These are phyloP conservation scores for Oplegnathus fasciatus DNA, from an alignment of 2,113 vertebrate genomes.

Conservation along the genomic window DNA sequence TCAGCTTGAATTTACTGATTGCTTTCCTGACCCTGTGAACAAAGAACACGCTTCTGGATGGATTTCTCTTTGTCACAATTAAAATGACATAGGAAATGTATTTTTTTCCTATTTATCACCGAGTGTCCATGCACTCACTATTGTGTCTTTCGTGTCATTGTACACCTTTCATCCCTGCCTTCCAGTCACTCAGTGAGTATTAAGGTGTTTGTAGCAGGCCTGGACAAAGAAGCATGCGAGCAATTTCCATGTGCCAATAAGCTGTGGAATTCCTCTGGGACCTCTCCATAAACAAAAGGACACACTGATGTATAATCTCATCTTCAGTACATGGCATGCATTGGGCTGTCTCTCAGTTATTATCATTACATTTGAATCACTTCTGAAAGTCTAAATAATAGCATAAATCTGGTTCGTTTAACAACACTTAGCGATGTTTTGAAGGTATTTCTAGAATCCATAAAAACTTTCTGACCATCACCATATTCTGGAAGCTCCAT, in stretches of 20 bases:
- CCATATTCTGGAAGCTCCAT: too few species aligned
- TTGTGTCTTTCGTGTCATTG: background rate
- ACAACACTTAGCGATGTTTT: too few species aligned
- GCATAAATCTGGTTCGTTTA: too few species aligned
- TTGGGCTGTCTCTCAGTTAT: too few species aligned
- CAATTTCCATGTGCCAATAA: slow-evolving; percentile 45
- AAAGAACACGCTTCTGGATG: slow-evolving; percentile 12
- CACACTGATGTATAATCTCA: slow-evolving; percentile 14
- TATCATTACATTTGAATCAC: too few species aligned
- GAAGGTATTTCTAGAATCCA: too few species aligned
- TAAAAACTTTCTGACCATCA: too few species aligned
- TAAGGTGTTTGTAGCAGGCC: slow-evolving; percentile 12
- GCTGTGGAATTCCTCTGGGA: slow-evolving; percentile 29
- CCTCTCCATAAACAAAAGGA: slow-evolving; percentile 29
- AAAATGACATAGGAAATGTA: slow-evolving; percentile 45
- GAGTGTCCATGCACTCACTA: slow-evolving; percentile 5
- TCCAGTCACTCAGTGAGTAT: background rate
- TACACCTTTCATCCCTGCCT: background rate
- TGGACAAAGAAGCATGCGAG: slow-evolving; percentile 34
- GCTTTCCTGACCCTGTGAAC: slow-evolving; percentile 56
- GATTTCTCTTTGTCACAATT: slow-evolving; percentile 45
- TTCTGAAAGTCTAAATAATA: too few species aligned
- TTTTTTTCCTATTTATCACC: slow-evolving; percentile 48
- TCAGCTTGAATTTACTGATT: slow-evolving; percentile 71
- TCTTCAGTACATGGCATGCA: background rate